Base-by-base conservation (phyloP, 2,888 invertebrate species). In the Yponomeuta evonymella region DNA sequence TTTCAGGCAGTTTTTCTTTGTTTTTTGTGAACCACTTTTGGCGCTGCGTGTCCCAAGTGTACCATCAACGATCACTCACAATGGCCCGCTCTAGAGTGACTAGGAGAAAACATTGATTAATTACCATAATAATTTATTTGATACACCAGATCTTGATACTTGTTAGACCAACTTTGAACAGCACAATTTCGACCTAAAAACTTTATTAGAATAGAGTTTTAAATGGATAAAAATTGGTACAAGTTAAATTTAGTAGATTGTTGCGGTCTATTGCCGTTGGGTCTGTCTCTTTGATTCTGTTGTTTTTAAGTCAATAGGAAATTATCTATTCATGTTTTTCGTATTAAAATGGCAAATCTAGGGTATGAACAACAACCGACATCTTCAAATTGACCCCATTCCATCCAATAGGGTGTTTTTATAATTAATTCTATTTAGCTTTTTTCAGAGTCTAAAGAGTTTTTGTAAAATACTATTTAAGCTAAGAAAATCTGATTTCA, bases 121-220 rank as follows among this genome's bases (percentile, higher is more conserved):
- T 92, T 91, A 91, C 90, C 90, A 91, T 90, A 91, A 92, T 92
- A 89, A 91, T 92, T 92, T 92, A 92, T 92, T 91, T 92, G 92
- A 90, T 92, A 91, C 90, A 87, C 90, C 84, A 86, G 89, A 91
- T 90, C 88, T 89, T 87, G 90, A 89, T 88, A 87, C 79, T 79
- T 84, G 87, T 87, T 83, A 88, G 87, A 85, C 87, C 85, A 83
- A 43, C 66, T 68, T 67, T 67, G 48, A 70, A 62, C 69, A 72
- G 66, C 62, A 9, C 58, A 43, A 10, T 36, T 51, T 48, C 69
- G 64, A 64, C 48, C 70, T 48, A 67, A 70, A 67, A 68, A 67
- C 70, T 36, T 69, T 30, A 15, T 33, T 48, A 48, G 29, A 70
- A 71, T 70, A 72, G 70, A 72, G 30, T 48, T 43, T 36, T 11